phyloP scores from a whole-genome alignment of 2,113 vertebrate genomes.

The Strigops habroptila region DNA sequence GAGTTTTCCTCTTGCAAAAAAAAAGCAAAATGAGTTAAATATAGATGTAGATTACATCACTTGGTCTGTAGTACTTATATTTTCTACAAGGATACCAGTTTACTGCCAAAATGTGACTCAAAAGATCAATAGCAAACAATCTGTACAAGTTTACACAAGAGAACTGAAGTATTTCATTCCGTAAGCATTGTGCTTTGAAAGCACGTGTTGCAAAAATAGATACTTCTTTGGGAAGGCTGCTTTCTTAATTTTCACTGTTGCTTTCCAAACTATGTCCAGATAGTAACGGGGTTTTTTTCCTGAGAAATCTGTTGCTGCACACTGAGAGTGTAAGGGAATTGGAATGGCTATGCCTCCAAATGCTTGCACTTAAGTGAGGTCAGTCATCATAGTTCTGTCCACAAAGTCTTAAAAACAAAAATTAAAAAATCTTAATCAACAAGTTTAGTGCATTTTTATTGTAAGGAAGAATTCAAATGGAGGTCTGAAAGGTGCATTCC shows the following conservation, averaged over 20 bases:
- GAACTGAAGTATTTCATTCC: constrained; percentile 49
- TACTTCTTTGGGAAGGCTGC: neutral
- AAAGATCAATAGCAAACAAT: constrained; percentile 66
- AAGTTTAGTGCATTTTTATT: neutral
- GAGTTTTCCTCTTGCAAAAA: neutral
- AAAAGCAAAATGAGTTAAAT: neutral
- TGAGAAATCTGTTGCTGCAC: neutral
- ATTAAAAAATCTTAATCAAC: neutral
- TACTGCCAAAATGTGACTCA: constrained; percentile 58
- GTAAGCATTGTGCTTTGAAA: constrained; percentile 54
- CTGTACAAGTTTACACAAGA: constrained; percentile 61
- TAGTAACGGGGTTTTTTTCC: neutral
- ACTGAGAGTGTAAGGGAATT: neutral
- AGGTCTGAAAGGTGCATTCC: neutral
- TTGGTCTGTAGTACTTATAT: constrained; percentile 23
- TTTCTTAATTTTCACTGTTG: constrained; percentile 22
- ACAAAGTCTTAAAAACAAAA: neutral
- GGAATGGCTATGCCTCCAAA: neutral
- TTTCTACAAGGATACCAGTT: constrained; percentile 56
- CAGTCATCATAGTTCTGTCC: neutral
- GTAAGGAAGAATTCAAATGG: neutral
- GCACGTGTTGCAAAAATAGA: constrained; percentile 31
- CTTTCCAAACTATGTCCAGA: constrained; percentile 32
- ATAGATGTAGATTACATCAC: constrained; percentile 34
- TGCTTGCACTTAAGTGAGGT: neutral